Base-by-base conservation (phyloP, 2,888 invertebrate genomes). In the Plemyria rubiginata region DNA sequence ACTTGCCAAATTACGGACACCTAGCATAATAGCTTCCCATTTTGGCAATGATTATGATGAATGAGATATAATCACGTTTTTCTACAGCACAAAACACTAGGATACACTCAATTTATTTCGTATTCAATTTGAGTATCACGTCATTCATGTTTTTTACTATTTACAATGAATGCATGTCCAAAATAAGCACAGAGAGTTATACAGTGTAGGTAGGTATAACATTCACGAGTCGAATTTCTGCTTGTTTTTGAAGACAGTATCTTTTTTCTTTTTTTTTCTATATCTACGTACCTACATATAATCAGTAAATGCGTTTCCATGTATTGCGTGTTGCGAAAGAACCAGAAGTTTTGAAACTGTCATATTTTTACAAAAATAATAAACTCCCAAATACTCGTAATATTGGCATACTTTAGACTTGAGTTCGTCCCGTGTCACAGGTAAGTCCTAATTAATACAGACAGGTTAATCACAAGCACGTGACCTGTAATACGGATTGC, bases 401-500 rank as follows among this genome's bases (percentile, higher is more conserved):
- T 22, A 22, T 22, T 22, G 22, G 22, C 22, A 22, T 22, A 22
- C 3, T 22, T 22, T 22, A 1, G 22, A 1, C 22, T 1, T 1
- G 22, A 22, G 22, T 22, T 22, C 22, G 3, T 3, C 3, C 1
- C 22, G 22, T 22, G 3, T 22, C 22, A 2, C 1, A 22, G 22
- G 22, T 22, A 22, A 22, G 2, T 22, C 22, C 22, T n/a, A 49
- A 46, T 46, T n/a, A n/a, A n/a, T 45, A 7, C 48, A 16, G 45
- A 16, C 50, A 48, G 5, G 9, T 45, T 15, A 40, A 43, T 49
- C 53, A 32, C 41, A 36, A 16, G 29, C 54, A 62, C 54, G 59
- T 80, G 74, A 75, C 61, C 55, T 59, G 50, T 73, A 74, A 78
- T 73, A 67, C 71, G 73, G 75, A 74, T 77, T 70, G 61, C 67